Conservation (phyloP, 2,888 invertebrate species). For the Tipula unca region DNA sequence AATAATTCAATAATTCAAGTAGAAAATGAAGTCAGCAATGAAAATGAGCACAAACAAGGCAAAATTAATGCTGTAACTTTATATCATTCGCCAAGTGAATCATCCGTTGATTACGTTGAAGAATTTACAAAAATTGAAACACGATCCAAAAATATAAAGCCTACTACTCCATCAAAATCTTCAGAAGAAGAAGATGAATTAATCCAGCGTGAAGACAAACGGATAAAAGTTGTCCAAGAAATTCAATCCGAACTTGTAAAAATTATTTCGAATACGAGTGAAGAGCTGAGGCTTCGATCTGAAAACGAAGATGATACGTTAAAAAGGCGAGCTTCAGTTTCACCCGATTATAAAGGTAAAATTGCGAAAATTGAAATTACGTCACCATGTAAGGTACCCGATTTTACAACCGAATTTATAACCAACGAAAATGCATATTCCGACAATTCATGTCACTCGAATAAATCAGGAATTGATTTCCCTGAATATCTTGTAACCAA, state of each 20-base stretch:
- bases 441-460: not conserved
- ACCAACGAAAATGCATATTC: not conserved
- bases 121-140: not conserved
- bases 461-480: slow-evolving; percentile 1
- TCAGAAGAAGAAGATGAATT: not conserved
- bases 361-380: not conserved
- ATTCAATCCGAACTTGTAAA: not conserved
- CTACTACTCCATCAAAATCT: not conserved
- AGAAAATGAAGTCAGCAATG: not conserved
- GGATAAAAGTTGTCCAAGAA: not conserved
- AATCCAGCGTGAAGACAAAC: not conserved
- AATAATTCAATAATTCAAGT: not conserved
- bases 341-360: not conserved
- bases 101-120: not conserved
- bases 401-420: not conserved
- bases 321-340: not conserved
- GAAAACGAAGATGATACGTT: not conserved
- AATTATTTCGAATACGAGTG: not conserved
- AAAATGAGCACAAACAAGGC: not conserved
- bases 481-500: not conserved
- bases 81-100: not conserved
- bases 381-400: not conserved
- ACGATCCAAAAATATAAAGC: not conserved
- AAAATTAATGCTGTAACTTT: not conserved
- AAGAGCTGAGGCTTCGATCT: not conserved